phyloP scores from a whole-genome alignment of 2,888 invertebrate genomes.

The Agapostemon virescens region DNA sequence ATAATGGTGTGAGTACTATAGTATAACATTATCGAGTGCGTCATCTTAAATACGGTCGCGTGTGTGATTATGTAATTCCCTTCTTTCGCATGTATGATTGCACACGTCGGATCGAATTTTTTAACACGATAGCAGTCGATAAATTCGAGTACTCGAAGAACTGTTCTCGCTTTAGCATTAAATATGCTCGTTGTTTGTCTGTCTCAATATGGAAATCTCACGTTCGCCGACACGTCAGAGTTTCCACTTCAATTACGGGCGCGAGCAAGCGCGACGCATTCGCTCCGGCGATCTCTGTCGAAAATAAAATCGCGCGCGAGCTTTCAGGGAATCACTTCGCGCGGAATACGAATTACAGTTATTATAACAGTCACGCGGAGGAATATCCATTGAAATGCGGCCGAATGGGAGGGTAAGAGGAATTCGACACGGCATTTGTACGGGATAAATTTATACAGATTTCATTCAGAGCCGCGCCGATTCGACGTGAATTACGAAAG shows the following conservation, averaged over 20 bases:
- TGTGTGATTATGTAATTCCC: not conserved
- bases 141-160: not conserved
- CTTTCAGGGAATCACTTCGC: constrained; percentile 2
- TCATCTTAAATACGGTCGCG: too few relatives aligned
- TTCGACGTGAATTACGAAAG: constrained; percentile 50
- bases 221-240: not conserved
- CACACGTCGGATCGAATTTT: not conserved
- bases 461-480: constrained; percentile 38
- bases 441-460: constrained; percentile 41
- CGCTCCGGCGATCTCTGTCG: not conserved
- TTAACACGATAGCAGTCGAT: not conserved
- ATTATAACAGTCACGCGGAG: not conserved
- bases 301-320: not conserved
- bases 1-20: too few relatives aligned
- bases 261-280: not conserved
- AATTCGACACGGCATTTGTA: constrained; percentile 28
- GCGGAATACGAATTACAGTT: constrained; percentile 5
- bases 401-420: not conserved
- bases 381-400: not conserved
- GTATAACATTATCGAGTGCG: too few relatives aligned
- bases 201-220: not conserved
- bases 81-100: not conserved
- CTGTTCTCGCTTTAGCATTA: not conserved
- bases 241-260: not conserved
- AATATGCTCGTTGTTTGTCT: not conserved